Evolutionary conservation across 2,113 vertebrate genomes (phyloP).

Genomic region (Pachyramphus minor): DNA sequence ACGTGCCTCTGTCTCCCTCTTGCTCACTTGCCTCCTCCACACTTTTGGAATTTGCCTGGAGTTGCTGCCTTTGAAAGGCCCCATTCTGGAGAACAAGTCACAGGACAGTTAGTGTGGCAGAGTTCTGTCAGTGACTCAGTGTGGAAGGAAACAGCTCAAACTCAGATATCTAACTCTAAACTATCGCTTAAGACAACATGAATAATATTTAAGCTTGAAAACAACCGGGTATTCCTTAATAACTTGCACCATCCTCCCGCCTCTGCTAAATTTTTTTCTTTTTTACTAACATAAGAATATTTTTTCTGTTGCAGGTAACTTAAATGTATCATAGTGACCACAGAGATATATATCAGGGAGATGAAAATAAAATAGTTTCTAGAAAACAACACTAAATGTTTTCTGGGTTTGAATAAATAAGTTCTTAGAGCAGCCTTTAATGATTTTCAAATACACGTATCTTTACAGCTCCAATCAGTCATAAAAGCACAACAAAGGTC

Average conservation of each 20-base stretch:
- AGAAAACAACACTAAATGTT: not conserved
- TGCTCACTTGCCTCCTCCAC: not conserved
- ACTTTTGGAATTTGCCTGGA: not conserved
- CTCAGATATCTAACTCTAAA: not conserved
- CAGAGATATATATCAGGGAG: not conserved
- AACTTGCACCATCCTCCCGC: not conserved
- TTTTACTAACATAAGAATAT: not conserved
- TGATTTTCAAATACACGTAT: slow-evolving; percentile 25
- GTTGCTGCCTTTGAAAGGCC: not conserved
- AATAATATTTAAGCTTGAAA: not conserved
- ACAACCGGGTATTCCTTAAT: not conserved
- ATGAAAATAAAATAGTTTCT: not conserved
- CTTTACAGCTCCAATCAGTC: slow-evolving; percentile 31
- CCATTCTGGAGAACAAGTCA: not conserved
- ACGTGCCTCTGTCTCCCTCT: not conserved
- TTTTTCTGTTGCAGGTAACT: not conserved
- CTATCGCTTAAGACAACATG: not conserved
- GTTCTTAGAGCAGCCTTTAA: slow-evolving; percentile 14
- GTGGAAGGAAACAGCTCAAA: not conserved
- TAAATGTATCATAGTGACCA: not conserved
- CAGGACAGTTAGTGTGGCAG: not conserved
- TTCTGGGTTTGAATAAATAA: not conserved
- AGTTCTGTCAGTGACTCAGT: not conserved
- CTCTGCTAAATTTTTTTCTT: not conserved
- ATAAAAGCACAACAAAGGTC: slow-evolving; percentile 56